Percentiles rank a stretch among this genome's conserved stretches.
Conservation (phyloP, 1,140 invertebrate genomes). For the Drosophila ficusphila region DNA sequence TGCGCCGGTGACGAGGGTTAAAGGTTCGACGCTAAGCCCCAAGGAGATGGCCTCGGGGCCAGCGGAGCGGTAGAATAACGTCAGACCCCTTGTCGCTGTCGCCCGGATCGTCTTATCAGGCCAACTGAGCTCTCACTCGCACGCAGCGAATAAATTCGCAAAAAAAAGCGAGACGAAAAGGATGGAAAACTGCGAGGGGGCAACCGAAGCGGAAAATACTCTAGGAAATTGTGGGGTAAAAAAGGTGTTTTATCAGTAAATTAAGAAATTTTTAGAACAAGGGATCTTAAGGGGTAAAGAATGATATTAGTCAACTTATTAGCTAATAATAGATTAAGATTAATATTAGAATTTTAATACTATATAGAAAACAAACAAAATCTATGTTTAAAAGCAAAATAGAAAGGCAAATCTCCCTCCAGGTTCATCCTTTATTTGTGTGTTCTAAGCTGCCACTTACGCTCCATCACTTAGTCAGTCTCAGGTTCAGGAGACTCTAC, state of each 20-base stretch:
- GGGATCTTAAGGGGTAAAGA: no score
- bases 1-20: constrained; percentile 53
- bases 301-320: no score
- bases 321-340: no score
- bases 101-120: constrained; percentile 61
- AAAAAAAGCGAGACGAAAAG: constrained; percentile 7
- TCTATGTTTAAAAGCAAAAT: no score
- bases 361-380: no score
- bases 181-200: not conserved
- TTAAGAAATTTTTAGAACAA: no score
- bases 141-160: constrained; percentile 70
- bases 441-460: not conserved
- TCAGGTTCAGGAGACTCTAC: constrained; percentile 6
- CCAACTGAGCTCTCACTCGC: constrained; percentile 75
- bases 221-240: not conserved
- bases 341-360: no score
- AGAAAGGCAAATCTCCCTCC: no score
- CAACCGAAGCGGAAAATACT: constrained; percentile 11
- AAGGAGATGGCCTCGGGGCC: constrained; percentile 38
- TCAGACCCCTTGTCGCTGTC: constrained; percentile 34
- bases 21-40: constrained; percentile 15
- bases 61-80: constrained; percentile 45
- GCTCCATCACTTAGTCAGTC: constrained; percentile 4
- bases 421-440: not conserved
- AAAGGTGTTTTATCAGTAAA: not conserved